Evolutionary conservation across 1,140 invertebrate species (phyloP).

Genomic region (Ceratosolen solmsi): DNA sequence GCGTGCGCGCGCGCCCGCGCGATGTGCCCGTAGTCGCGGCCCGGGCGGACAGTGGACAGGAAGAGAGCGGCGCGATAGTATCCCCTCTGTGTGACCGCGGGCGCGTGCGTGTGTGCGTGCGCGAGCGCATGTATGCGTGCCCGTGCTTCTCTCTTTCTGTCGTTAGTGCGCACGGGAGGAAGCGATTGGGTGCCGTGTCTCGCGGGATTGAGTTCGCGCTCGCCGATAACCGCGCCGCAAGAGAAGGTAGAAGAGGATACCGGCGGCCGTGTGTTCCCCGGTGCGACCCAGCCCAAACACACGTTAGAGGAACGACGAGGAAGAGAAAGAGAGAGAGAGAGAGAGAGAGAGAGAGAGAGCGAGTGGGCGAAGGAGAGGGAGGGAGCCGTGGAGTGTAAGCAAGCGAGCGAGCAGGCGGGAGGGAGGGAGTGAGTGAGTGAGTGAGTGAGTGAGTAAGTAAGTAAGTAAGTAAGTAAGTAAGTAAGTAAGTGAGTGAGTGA

Average conservation of each 20-base stretch:
- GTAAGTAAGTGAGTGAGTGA: neutral
- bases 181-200: neutral
- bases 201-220: slow-evolving; percentile 17
- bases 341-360: neutral
- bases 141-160: neutral
- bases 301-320: neutral
- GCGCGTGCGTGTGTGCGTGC: neutral
- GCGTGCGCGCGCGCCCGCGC: neutral
- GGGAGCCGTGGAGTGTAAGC: neutral
- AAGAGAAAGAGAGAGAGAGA: slow-evolving; percentile 2
- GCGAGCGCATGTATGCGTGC: neutral
- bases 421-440: neutral
- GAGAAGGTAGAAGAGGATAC: slow-evolving; percentile 5
- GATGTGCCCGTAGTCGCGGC: slow-evolving; percentile 13
- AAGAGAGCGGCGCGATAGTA: neutral
- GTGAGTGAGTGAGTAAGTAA: neutral
- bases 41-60: neutral
- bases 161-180: neutral
- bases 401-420: neutral
- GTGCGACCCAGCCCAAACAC: slow-evolving; percentile 22
- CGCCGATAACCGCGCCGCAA: neutral
- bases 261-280: slow-evolving; percentile 13
- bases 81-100: too few species aligned
- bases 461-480: neutral
- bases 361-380: neutral